Conservation (phyloP, 2,113 vertebrate genomes). For the Tetrax tetrax region DNA sequence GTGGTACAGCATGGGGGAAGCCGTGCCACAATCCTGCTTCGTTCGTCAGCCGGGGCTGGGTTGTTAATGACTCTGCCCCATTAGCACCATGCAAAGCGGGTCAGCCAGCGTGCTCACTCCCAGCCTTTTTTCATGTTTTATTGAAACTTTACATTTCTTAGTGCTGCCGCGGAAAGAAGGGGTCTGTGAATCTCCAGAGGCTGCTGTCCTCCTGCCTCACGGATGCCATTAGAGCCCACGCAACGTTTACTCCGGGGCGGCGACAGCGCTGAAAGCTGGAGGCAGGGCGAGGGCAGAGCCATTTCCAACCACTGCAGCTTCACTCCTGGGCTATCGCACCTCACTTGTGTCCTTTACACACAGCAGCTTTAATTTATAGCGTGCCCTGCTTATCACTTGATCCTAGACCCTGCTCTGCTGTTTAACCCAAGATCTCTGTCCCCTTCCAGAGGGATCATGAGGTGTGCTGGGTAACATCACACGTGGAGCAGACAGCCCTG, state of each 20-base stretch:
- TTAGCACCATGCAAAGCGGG: not conserved
- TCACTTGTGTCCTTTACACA: not conserved
- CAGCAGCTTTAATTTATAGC: not conserved
- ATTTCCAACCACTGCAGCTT: not conserved
- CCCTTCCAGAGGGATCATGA: rapidly evolving
- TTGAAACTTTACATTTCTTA: not conserved
- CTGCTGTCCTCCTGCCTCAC: not conserved
- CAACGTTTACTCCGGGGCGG: not conserved
- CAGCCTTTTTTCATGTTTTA: not conserved
- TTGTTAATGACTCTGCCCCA: not conserved
- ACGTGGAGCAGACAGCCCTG: rapidly evolving
- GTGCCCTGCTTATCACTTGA: not conserved
- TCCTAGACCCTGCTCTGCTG: not conserved
- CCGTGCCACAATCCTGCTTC: rapidly evolving
- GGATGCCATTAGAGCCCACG: not conserved
- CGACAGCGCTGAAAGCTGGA: not conserved
- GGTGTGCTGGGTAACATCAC: rapidly evolving
- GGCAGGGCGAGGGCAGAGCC: not conserved
- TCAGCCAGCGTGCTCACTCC: not conserved
- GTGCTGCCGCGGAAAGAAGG: not conserved
- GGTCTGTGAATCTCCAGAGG: not conserved
- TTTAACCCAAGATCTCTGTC: not conserved
- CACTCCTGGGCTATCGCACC: not conserved
- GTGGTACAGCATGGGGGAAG: not conserved
- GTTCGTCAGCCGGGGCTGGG: not conserved